phyloP scores from a whole-genome alignment of 1,140 invertebrate genomes.

The Bradysia coprophila region DNA sequence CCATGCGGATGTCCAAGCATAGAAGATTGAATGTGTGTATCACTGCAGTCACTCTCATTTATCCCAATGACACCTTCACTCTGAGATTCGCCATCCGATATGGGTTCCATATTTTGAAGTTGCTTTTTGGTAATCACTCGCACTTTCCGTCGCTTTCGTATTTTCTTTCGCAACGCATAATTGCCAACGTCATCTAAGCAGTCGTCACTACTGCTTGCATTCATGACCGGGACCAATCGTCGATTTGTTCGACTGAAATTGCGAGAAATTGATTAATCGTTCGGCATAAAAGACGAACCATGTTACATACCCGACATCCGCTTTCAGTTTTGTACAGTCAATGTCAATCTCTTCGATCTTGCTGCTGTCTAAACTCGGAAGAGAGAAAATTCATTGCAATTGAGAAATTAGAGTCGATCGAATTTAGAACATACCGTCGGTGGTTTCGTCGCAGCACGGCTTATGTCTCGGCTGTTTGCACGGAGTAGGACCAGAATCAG shows the following conservation, averaged over 20 bases:
- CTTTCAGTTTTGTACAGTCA: conserved; percentile 9
- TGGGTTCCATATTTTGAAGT: conserved; percentile 12
- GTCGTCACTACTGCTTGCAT: conserved; percentile 3
- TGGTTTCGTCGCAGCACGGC: conserved; percentile 9
- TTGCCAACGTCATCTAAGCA: background rate
- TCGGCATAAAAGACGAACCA: background rate
- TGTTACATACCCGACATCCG: conserved; percentile 13
- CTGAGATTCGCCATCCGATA: conserved; percentile 17
- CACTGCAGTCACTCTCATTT: conserved; percentile 21
- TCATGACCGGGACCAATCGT: background rate
- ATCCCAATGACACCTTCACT: conserved; percentile 14
- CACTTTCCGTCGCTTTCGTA: conserved; percentile 10
- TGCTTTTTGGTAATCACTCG: background rate
- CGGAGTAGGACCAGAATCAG: conserved; percentile 23
- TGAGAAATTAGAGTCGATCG: no score
- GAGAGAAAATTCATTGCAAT: no score
- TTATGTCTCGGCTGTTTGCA: conserved; percentile 25
- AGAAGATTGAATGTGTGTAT: conserved; percentile 15
- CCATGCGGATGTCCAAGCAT: conserved; percentile 15
- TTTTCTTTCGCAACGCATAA: conserved; percentile 13
- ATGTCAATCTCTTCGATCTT: conserved; percentile 15
- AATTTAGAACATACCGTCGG: conserved; percentile 6
- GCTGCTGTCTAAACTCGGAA: conserved; percentile 5
- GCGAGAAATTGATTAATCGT: conserved; percentile 1
- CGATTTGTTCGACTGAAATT: background rate